phyloP scores from a whole-genome alignment of 2,113 vertebrate genomes.

The Dipodomys spectabilis region DNA sequence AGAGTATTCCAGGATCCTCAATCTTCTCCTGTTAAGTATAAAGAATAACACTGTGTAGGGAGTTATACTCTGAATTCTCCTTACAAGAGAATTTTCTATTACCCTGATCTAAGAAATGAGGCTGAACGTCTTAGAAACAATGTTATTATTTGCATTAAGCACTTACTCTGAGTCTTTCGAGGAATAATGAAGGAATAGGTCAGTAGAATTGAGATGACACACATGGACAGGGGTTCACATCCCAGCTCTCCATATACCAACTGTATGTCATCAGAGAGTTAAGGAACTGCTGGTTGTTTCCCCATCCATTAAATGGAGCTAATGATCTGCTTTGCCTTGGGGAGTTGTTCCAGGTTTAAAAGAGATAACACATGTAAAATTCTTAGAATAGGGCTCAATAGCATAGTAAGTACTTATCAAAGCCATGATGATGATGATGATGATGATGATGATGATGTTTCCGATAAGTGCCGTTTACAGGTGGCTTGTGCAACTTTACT shows the following conservation, averaged over 20 bases:
- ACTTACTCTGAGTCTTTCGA: not conserved
- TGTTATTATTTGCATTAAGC: constrained; percentile 9
- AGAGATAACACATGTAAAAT: not conserved
- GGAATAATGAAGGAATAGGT: not conserved
- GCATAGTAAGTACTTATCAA: not conserved
- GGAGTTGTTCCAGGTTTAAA: not conserved
- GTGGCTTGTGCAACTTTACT: not conserved
- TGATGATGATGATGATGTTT: not conserved
- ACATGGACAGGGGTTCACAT: not conserved
- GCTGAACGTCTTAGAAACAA: not conserved
- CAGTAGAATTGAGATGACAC: not conserved
- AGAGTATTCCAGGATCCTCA: not conserved
- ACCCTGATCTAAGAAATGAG: not conserved
- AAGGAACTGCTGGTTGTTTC: not conserved
- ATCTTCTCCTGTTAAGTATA: not conserved
- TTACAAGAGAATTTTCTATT: constrained; percentile 15
- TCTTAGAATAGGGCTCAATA: not conserved
- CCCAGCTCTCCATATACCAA: not conserved
- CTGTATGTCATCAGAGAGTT: not conserved
- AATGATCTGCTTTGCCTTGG: not conserved
- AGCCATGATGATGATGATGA: no score
- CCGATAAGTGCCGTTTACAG: not conserved
- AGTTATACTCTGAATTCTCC: not conserved
- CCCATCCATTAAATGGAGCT: not conserved
- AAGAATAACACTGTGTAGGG: not conserved